A percentile compares a stretch with the other conserved stretches of the same genome.
phyloP scores from a whole-genome alignment of 2,113 vertebrate species.

The Nanorana parkeri region DNA sequence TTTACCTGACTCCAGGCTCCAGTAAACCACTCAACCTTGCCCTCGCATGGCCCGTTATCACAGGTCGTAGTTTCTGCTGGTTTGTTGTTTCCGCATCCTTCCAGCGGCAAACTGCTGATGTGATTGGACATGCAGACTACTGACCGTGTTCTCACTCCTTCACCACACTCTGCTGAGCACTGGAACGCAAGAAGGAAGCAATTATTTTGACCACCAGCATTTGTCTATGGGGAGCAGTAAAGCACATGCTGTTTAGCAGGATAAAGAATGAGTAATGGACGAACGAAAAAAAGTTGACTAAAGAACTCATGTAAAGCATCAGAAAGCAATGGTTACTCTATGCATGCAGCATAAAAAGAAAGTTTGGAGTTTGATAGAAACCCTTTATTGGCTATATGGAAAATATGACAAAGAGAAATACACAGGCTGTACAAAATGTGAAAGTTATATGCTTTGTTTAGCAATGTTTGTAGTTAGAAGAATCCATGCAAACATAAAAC shows the following conservation, averaged over 20 bases:
- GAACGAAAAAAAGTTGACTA: not conserved
- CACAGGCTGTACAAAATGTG: no score
- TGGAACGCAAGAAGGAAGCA: slow-evolving; percentile 59
- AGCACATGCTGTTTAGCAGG: not conserved
- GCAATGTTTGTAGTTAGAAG: no score
- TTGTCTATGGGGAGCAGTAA: not conserved
- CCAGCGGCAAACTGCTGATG: slow-evolving; percentile 88
- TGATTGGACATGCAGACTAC: slow-evolving; percentile 91
- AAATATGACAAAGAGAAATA: no score
- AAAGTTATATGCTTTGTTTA: no score
- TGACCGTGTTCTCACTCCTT: slow-evolving; percentile 79
- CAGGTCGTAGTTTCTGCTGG: slow-evolving; percentile 81
- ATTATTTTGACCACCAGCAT: slow-evolving; percentile 5
- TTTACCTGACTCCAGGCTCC: slow-evolving; percentile 93
- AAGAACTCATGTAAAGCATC: not conserved
- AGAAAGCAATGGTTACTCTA: not conserved
- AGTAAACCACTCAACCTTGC: slow-evolving; percentile 89
- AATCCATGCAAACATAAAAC: no score
- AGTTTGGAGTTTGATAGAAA: no score
- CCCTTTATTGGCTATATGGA: no score
- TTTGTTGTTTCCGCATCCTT: slow-evolving; percentile 86
- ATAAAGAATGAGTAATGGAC: not conserved
- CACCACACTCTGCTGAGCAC: slow-evolving; percentile 92
- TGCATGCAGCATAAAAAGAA: not conserved
- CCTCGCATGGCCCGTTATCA: slow-evolving; percentile 85